Conservation (phyloP, 2,113 vertebrate species). For the Cynocephalus volans region DNA sequence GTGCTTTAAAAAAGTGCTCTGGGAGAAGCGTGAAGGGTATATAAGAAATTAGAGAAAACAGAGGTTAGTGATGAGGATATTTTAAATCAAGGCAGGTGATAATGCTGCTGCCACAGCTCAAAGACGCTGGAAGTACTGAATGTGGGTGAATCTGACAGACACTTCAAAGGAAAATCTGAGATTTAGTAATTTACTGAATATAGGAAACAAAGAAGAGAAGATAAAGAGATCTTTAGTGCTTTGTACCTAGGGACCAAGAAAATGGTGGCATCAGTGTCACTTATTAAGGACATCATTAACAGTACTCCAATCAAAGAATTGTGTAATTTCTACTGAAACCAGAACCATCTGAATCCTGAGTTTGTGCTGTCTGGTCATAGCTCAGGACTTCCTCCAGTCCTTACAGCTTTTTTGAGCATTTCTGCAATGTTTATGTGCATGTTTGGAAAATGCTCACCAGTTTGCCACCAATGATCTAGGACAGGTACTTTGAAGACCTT, state of each 20-base stretch:
- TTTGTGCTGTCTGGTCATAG: background rate
- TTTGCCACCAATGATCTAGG: conserved; percentile 99
- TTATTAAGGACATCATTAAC: background rate
- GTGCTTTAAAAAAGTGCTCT: background rate
- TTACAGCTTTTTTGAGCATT: background rate
- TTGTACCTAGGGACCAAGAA: background rate
- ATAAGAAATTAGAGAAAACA: background rate
- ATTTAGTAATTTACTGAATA: background rate
- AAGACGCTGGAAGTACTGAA: background rate
- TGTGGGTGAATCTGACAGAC: background rate
- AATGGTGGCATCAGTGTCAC: background rate
- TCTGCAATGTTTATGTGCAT: background rate
- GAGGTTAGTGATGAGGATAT: background rate
- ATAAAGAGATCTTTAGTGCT: background rate
- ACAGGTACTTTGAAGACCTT: conserved; percentile 95
- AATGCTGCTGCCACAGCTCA: background rate
- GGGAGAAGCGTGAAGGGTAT: background rate
- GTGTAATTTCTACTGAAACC: background rate
- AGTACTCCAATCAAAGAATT: background rate
- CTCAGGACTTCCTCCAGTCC: background rate
- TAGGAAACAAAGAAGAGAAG: background rate
- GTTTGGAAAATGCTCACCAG: conserved; percentile 90
- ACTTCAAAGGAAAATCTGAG: background rate
- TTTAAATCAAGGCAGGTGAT: background rate
- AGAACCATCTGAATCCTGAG: background rate